Percentiles rank a stretch among this genome's conserved stretches.
These are phyloP conservation scores for Lysandra bellargus DNA, from an alignment of 2,888 invertebrate genomes.

Conservation along the genomic window DNA sequence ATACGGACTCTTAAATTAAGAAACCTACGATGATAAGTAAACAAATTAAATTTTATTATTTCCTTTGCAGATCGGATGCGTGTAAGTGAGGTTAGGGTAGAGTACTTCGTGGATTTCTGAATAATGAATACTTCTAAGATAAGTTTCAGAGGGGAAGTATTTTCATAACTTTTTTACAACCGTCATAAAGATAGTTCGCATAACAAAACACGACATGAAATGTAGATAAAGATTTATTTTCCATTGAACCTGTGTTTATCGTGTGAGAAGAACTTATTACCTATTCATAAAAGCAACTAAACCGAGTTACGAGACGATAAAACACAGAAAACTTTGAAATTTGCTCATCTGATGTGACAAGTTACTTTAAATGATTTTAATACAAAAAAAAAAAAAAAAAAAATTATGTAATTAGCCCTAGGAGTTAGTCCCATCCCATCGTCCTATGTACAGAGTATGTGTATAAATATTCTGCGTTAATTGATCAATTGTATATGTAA, in stretches of 20 bases:
- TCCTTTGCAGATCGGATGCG: background rate
- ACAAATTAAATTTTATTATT: background rate
- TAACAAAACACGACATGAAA: background rate
- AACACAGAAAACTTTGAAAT: background rate
- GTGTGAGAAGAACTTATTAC: background rate
- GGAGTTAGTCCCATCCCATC: too few relatives aligned
- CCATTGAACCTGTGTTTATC: conserved; percentile 2
- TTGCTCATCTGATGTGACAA: background rate
- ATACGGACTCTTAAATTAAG: too few relatives aligned
- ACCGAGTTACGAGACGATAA: background rate
- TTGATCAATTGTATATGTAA: too few relatives aligned
- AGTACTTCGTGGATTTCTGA: background rate
- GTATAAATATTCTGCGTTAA: too few relatives aligned
- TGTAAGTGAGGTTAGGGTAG: background rate
- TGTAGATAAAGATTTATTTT: conserved; percentile 17
- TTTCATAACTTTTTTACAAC: conserved; percentile 11
- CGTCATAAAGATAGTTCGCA: conserved; percentile 6
- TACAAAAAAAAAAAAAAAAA: background rate
- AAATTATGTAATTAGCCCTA: too few relatives aligned
- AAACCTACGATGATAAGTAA: background rate
- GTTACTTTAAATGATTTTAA: too few relatives aligned
- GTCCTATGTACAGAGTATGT: too few relatives aligned
- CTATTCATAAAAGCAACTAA: background rate
- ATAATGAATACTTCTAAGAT: background rate
- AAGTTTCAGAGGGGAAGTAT: background rate